Conservation (phyloP, 1,140 invertebrate species). For the Campoletis sonorensis region DNA sequence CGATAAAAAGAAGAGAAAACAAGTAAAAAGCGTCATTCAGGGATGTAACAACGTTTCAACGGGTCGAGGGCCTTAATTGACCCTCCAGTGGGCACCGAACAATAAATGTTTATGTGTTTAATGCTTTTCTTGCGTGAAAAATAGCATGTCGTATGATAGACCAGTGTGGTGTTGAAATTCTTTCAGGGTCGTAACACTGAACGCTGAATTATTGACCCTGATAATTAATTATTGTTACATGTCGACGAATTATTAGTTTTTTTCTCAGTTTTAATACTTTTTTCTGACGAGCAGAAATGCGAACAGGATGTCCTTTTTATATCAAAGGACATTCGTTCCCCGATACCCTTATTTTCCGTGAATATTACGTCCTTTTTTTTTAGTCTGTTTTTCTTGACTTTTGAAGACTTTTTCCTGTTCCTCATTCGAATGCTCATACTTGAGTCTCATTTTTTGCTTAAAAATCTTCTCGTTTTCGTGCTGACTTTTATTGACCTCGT, state of each 20-base stretch:
- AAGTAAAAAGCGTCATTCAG: too few species aligned
- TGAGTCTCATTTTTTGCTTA: background rate
- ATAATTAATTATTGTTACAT: conserved; percentile 38
- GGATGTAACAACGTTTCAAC: too few species aligned
- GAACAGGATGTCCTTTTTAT: conserved; percentile 4
- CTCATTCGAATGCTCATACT: background rate
- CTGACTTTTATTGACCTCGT: background rate
- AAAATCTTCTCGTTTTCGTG: background rate
- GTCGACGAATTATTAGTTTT: conserved; percentile 1
- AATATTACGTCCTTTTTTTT: conserved; percentile 26
- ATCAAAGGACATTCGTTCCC: background rate
- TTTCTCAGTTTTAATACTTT: too few species aligned
- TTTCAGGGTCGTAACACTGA: background rate
- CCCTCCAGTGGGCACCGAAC: too few species aligned
- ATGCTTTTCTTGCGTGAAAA: background rate
- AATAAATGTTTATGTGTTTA: too few species aligned
- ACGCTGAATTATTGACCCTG: conserved; percentile 38
- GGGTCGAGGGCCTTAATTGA: too few species aligned
- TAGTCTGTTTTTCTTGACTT: background rate
- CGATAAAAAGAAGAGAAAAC: too few species aligned
- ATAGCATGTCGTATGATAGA: background rate
- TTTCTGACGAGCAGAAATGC: background rate
- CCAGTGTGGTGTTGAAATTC: conserved; percentile 15
- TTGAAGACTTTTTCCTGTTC: background rate
- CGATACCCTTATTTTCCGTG: conserved; percentile 45